phyloP scores from a whole-genome alignment of 2,113 vertebrate genomes.

The Empidonax alnorum region DNA sequence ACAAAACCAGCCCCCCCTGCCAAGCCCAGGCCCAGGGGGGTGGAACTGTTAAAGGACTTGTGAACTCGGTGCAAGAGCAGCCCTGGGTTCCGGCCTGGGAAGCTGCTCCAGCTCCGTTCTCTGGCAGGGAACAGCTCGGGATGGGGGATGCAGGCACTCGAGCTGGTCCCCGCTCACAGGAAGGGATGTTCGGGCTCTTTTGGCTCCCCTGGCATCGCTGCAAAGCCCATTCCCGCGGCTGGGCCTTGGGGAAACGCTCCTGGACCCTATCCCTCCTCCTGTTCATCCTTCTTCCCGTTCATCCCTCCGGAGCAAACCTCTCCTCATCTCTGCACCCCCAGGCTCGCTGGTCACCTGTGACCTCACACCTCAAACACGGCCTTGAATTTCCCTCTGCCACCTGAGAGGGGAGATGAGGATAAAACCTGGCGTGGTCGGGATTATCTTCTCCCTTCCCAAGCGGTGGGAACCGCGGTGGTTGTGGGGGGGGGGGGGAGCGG shows the following conservation, averaged over 20 bases:
- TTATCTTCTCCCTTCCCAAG: not conserved
- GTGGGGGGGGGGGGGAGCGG: not conserved
- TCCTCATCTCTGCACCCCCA: not conserved
- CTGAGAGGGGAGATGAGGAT: not conserved
- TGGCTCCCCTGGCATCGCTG: accelerated
- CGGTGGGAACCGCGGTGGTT: not conserved
- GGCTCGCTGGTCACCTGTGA: accelerated
- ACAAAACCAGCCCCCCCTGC: not conserved
- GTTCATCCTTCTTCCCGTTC: not conserved
- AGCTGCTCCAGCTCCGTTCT: not conserved
- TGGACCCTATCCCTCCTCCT: not conserved
- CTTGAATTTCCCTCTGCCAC: not conserved
- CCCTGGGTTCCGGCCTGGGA: not conserved
- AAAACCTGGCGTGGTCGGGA: accelerated
- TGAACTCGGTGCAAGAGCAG: not conserved
- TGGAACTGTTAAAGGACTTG: not conserved
- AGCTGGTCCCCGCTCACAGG: accelerated
- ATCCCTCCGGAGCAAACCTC: not conserved
- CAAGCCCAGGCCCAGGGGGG: not conserved
- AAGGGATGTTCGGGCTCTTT: not conserved
- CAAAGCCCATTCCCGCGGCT: not conserved
- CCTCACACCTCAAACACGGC: not conserved
- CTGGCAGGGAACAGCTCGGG: not conserved
- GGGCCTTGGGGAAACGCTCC: not conserved
- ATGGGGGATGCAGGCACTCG: not conserved